phyloP scores from a whole-genome alignment of 2,113 vertebrate genomes.

The Poeciliopsis retropinna region DNA sequence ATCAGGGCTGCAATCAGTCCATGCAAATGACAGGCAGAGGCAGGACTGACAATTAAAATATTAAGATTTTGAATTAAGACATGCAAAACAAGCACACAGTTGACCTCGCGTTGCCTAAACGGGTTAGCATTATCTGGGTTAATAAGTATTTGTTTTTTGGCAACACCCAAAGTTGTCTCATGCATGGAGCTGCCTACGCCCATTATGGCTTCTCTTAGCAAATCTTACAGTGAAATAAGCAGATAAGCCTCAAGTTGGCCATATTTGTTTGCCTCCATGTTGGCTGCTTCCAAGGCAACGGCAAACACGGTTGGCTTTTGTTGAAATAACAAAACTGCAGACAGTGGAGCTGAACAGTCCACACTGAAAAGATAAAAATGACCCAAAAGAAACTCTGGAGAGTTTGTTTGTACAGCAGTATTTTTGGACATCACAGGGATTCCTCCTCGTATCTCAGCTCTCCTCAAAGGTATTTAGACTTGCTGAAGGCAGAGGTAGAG shows the following conservation, averaged over 20 bases:
- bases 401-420: slow-evolving; percentile 6
- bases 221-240: slow-evolving; percentile 45
- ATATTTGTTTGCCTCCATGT: slow-evolving; percentile 65
- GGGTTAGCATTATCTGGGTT: slow-evolving; percentile 61
- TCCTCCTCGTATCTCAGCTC: slow-evolving; percentile 21
- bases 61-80: slow-evolving; percentile 11
- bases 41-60: slow-evolving; percentile 51
- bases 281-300: slow-evolving; percentile 63
- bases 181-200: slow-evolving; percentile 51
- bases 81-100: slow-evolving; percentile 35
- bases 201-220: slow-evolving; percentile 55
- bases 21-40: slow-evolving; percentile 11
- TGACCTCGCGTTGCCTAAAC: slow-evolving; percentile 53
- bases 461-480: slow-evolving; percentile 11
- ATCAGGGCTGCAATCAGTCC: slow-evolving; percentile 12
- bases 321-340: slow-evolving; percentile 51
- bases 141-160: slow-evolving; percentile 75
- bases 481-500: slow-evolving; percentile 40
- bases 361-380: slow-evolving; percentile 28
- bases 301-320: slow-evolving; percentile 33
- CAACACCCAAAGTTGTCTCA: slow-evolving; percentile 71
- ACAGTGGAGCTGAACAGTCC: slow-evolving; percentile 35
- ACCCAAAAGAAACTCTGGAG: slow-evolving; percentile 8
- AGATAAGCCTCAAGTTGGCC: slow-evolving; percentile 57
- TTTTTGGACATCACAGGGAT: slow-evolving; percentile 17